A percentile compares a stretch with the other conserved stretches of the same genome.
phyloP scores from a whole-genome alignment of 2,888 invertebrate species.

The Agrypnus murinus region DNA sequence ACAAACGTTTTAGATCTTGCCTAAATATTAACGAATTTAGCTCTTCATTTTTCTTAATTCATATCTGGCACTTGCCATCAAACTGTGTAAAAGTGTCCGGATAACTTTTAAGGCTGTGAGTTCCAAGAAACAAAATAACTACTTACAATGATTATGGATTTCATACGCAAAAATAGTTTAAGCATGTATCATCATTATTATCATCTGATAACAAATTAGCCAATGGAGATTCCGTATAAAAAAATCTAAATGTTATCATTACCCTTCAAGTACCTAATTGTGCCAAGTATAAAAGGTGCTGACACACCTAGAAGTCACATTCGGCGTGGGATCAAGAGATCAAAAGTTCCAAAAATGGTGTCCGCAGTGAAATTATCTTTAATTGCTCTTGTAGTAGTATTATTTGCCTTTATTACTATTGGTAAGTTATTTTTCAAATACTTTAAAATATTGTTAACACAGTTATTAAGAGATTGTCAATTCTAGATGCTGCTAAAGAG shows the following conservation, averaged over 20 bases:
- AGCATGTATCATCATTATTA: background rate
- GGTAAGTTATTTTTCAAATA: background rate
- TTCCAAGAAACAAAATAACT: no score
- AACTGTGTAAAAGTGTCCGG: no score
- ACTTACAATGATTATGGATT: no score
- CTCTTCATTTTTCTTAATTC: no score
- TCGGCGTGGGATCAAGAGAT: background rate
- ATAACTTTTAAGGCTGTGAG: no score
- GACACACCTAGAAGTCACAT: conserved; percentile 7
- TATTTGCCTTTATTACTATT: background rate
- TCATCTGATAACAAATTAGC: background rate
- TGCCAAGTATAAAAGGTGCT: background rate
- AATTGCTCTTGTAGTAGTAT: background rate
- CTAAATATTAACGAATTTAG: no score
- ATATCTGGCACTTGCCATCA: no score
- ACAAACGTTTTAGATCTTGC: no score
- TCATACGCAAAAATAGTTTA: background rate
- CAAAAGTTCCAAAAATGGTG: background rate
- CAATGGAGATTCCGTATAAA: background rate
- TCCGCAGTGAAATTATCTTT: background rate
- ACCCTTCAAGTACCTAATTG: background rate
- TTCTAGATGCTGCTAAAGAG: no score
- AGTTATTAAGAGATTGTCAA: no score
- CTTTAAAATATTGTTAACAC: no score
- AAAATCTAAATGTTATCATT: background rate